Evolutionary conservation across 1,140 invertebrate species (phyloP), one percentile per base, ranked within the genome.

Genomic region (Ceratina australensis): DNA sequence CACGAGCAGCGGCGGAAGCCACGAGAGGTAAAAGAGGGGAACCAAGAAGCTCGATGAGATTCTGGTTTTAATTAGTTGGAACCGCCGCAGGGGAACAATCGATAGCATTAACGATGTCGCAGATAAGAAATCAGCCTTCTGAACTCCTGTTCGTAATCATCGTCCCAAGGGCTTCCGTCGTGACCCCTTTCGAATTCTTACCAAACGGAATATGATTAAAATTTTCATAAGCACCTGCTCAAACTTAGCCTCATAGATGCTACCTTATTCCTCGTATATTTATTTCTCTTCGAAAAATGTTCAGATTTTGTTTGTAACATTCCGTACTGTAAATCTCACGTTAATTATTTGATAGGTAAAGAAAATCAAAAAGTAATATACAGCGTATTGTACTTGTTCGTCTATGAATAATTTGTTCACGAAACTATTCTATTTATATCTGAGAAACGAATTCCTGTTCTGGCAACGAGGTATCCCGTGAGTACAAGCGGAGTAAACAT

Each of bases 1-100:
- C 72, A 49, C 72, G 81, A 85, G 77, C 33, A 54, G n/a, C 76
- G 83, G 69, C 74, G 63, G 82, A 75, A 65, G 79, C 71, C 80
- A 77, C 78, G 79, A 83, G 81, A 82, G 80, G 79, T 74, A 57
- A 87, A 87, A 84, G 85, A 78, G 78, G 42, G 61, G 73, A 83
- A 82, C 72, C 68, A 77, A 73, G 79, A 79, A 84, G 81, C 81
- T 79, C 73, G 80, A 78, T 77, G 84, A 85, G 84, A 83, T 79
- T 85, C 80, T 84, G 82, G 85, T 85, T 91, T 92, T 91, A 91
- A 92, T 91, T 92, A 91, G 91, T 89, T 88, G 87, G 86, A 90
- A 91, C 90, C 88, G 88, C 87, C 88, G 86, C 85, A 76, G 60
- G 84, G 87, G 87, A 88, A 90, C 86, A 89, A 91, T 91, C 90